phyloP scores from a whole-genome alignment of 1,140 invertebrate species.

The Anastrepha ludens region DNA sequence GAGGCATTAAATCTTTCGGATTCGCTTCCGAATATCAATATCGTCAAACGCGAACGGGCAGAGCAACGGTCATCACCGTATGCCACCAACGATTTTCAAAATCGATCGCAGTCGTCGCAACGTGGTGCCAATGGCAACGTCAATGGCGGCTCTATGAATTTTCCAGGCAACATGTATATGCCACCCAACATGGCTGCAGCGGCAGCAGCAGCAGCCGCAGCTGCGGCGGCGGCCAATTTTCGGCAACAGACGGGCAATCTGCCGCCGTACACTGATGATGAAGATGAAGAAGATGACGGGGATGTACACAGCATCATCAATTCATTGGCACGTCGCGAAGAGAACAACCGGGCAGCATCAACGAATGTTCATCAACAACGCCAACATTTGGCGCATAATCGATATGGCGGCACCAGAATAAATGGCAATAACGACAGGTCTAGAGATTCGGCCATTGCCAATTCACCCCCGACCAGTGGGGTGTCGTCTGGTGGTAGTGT shows the following conservation, averaged over 20 bases:
- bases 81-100: slow-evolving; percentile 62
- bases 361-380: slow-evolving; percentile 62
- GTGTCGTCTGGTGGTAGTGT: slow-evolving; percentile 61
- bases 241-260: slow-evolving; percentile 59
- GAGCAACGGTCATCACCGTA: slow-evolving; percentile 72
- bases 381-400: slow-evolving; percentile 27
- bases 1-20: slow-evolving; percentile 80
- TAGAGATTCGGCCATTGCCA: slow-evolving; percentile 71
- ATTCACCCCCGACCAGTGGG: slow-evolving; percentile 69
- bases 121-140: slow-evolving; percentile 68
- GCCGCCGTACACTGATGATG: slow-evolving; percentile 67
- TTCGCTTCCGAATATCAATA: slow-evolving; percentile 75
- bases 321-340: slow-evolving; percentile 63
- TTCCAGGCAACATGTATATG: slow-evolving; percentile 70
- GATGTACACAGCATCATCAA: slow-evolving; percentile 65
- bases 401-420: slow-evolving; percentile 44
- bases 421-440: slow-evolving; percentile 68
- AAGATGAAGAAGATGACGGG: slow-evolving; percentile 62
- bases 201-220: slow-evolving; percentile 67
- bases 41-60: slow-evolving; percentile 80
- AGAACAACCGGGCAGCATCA: slow-evolving; percentile 43
- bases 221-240: slow-evolving; percentile 67
- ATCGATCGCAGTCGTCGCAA: slow-evolving; percentile 78
- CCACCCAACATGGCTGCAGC: slow-evolving; percentile 72
- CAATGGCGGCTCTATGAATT: slow-evolving; percentile 59